Conservation (phyloP, 2,797 vertebrate genomes). For the Rhinella marina region DNA sequence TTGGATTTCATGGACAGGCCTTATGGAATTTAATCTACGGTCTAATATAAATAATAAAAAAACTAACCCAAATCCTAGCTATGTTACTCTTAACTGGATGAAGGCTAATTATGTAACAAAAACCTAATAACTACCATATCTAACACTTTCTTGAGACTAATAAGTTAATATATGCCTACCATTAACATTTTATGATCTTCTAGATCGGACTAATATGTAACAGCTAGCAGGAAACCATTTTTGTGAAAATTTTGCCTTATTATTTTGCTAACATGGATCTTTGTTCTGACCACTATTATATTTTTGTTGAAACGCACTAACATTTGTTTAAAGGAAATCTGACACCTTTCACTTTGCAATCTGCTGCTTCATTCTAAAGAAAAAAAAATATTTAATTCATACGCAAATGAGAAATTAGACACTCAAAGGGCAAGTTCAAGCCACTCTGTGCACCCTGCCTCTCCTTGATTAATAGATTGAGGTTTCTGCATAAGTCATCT, state of each 20-base stretch:
- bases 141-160: neutral
- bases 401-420: too few species aligned
- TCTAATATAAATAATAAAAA: slow-evolving; percentile 11
- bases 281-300: neutral
- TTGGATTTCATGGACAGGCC: neutral
- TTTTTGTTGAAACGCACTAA: too few species aligned
- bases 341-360: too few species aligned
- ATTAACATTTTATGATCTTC: neutral
- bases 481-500: too few species aligned
- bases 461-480: too few species aligned
- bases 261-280: neutral
- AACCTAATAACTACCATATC: neutral
- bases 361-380: too few species aligned
- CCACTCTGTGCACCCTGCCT: too few species aligned
- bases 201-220: neutral
- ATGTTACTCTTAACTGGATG: neutral
- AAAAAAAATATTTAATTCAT: too few species aligned
- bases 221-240: neutral
- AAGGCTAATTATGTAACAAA: neutral
- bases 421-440: too few species aligned
- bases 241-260: neutral
- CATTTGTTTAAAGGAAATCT: too few species aligned
- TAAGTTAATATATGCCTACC: neutral
- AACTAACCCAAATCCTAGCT: neutral
- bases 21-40: neutral